Base-by-base conservation (phyloP, 2,113 vertebrate species). In the Neoarius graeffei region DNA sequence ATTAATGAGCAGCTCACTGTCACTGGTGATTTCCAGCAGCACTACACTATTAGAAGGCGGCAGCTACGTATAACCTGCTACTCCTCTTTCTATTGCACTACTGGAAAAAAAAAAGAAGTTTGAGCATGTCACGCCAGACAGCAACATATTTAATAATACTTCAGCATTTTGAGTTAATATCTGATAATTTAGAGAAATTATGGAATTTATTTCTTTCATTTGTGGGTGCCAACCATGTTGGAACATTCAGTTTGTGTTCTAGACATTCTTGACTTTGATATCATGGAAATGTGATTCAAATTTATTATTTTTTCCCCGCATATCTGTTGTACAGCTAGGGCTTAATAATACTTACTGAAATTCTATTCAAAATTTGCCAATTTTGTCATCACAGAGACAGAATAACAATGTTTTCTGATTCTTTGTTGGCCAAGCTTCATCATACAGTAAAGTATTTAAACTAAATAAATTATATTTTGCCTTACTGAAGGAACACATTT, bases 31-130 rank as follows among this genome's bases (percentile, higher is more conserved):
- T 93, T 95, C 93, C 92, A 91, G 93, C 94, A 27, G 89, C 96
- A 96, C 95, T 95, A 98, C 97, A 98, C 95, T 99, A 98, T 95
- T 98, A 98, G 96, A 98, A 97, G 93, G 96, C 97, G 96, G 97
- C 97, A 94, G 97, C 97, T 89, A 97, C 95, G 19, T 96, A 73
- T 74, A 97, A 95, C 97, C 98, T 9, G 97, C 97, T 93, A 97
- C 93, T 96, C 96, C 96, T 94, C 87, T 86, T 35, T 74, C 80
- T 80, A 69, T 20, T 54, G 91, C 95, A 96, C 3, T 79, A 27
- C 71, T 66, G 73, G 13, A 77, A 27, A 0, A 81, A n/a, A 76
- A 48, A 52, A 57, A 48, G 52, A 27, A 74, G 23, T 23, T 35
- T 81, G 54, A 48, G 10, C 27, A 82, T 62, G 80, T 14, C 57